phyloP scores from a whole-genome alignment of 2,113 vertebrate genomes.

The Pelusios castaneus region DNA sequence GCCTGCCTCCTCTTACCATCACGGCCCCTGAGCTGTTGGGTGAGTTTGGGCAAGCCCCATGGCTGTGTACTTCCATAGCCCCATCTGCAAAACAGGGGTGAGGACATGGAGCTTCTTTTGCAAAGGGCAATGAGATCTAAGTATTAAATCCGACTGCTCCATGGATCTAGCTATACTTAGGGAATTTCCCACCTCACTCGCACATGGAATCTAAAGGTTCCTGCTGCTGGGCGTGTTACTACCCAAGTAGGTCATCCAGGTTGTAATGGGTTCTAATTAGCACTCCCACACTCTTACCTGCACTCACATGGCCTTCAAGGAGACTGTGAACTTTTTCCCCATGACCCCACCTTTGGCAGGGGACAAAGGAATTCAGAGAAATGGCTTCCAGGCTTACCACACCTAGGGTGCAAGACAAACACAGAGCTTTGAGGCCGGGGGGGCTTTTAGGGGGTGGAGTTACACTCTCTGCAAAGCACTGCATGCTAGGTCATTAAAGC shows the following conservation, averaged over 20 bases:
- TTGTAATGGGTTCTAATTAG: not conserved
- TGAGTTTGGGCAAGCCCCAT: not conserved
- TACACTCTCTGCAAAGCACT: not conserved
- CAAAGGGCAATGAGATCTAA: not conserved
- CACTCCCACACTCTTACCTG: not conserved
- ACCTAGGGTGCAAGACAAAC: not conserved
- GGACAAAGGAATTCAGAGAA: not conserved
- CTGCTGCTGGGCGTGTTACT: not conserved
- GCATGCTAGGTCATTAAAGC: not conserved
- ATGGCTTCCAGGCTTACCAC: not conserved
- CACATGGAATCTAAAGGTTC: not conserved
- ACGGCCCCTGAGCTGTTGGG: not conserved
- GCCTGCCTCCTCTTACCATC: not conserved
- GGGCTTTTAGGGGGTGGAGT: not conserved
- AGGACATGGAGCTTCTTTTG: not conserved
- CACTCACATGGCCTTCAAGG: not conserved
- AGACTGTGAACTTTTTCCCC: not conserved
- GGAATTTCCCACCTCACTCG: not conserved
- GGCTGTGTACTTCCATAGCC: not conserved
- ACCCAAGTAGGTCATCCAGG: not conserved
- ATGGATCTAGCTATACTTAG: not conserved
- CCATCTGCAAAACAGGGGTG: not conserved
- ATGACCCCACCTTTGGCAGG: not conserved
- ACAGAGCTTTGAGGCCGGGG: not conserved
- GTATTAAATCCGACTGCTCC: not conserved